phyloP scores from a whole-genome alignment of 2,888 invertebrate species.

The Augochlorella aurata region DNA sequence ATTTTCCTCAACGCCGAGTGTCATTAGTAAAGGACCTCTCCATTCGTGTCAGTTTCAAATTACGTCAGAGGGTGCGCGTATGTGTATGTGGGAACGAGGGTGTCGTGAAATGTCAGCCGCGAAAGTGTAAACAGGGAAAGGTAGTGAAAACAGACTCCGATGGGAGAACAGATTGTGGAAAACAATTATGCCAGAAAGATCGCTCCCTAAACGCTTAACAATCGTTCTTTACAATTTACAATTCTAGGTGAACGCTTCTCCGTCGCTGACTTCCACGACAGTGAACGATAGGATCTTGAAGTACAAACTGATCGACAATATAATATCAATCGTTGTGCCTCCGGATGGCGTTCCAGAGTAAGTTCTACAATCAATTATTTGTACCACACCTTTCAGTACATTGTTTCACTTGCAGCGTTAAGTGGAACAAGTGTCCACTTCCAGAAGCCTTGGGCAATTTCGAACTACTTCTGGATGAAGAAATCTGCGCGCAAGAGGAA shows the following conservation, averaged over 20 bases:
- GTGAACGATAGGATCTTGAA: conserved; percentile 96
- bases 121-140: background rate
- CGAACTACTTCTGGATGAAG: conserved; percentile 92
- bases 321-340: conserved; percentile 94
- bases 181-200: background rate
- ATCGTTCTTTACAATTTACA: background rate
- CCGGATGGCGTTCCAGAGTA: conserved; percentile 94
- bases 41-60: conserved; percentile 11
- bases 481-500: conserved; percentile 87
- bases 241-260: conserved; percentile 94
- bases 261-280: conserved; percentile 96
- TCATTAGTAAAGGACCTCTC: conserved; percentile 7
- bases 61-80: background rate
- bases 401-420: conserved; percentile 83
- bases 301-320: conserved; percentile 96
- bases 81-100: background rate
- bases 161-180: background rate
- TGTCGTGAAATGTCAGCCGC: background rate
- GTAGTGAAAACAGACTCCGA: background rate
- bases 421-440: conserved; percentile 92
- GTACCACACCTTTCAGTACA: background rate
- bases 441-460: conserved; percentile 91
- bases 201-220: background rate
- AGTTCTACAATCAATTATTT: conserved; percentile 66
- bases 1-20: background rate